Conservation (phyloP, 2,888 invertebrate species). For the Agrilus cyanescens region DNA sequence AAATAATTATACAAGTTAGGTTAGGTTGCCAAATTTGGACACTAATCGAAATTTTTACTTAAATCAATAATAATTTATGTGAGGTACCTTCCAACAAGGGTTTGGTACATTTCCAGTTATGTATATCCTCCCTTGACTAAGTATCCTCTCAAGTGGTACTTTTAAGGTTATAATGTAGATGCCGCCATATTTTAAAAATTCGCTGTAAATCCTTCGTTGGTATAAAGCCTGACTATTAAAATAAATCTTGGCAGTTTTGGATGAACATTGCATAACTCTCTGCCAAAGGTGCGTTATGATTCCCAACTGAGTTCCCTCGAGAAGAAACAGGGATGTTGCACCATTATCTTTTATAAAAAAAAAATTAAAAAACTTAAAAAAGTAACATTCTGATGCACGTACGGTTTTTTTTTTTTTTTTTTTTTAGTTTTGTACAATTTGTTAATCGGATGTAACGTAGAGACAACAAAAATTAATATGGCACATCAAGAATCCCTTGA, state of each 20-base stretch:
- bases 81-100: slow-evolving; percentile 25
- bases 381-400: too few species aligned
- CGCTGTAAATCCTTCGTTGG: slow-evolving; percentile 23
- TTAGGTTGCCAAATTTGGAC: neutral
- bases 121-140: slow-evolving; percentile 21
- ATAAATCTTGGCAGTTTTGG: slow-evolving; percentile 19
- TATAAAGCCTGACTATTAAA: slow-evolving; percentile 26
- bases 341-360: slow-evolving; percentile 18
- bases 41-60: neutral
- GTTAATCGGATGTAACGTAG: too few species aligned
- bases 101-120: slow-evolving; percentile 24
- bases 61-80: slow-evolving; percentile 3
- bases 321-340: slow-evolving; percentile 12
- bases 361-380: too few species aligned
- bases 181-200: slow-evolving; percentile 20
- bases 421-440: too few species aligned
- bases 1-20: neutral
- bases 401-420: too few species aligned
- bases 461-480: too few species aligned
- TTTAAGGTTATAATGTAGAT: slow-evolving; percentile 22
- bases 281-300: slow-evolving; percentile 11
- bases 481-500: too few species aligned
- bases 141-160: slow-evolving; percentile 22
- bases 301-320: slow-evolving; percentile 14
- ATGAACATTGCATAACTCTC: slow-evolving; percentile 5